Percentiles rank a stretch among this genome's conserved stretches.
Evolutionary conservation across 35 echinoderm and acorn worm genomes (phyloP).

Genomic region (Apostichopus parvimensis): DNA sequence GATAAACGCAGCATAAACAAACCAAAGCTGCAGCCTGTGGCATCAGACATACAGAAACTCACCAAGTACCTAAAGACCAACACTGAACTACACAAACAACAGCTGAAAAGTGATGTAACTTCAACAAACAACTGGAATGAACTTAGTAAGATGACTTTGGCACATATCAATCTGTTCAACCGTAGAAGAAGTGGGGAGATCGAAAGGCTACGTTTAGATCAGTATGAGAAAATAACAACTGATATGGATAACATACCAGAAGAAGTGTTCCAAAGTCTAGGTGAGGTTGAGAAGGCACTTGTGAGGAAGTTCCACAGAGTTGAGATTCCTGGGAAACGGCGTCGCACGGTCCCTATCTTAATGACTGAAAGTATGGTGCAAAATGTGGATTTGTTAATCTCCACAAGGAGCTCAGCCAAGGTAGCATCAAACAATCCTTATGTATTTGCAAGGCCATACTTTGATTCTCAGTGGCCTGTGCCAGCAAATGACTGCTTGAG

Average conservation of each 20-base stretch:
- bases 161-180: slow-evolving; percentile 49
- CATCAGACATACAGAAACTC: slow-evolving; percentile 53
- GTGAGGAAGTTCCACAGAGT: neutral
- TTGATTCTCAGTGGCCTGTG: slow-evolving; percentile 30
- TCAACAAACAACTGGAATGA: slow-evolving; percentile 49
- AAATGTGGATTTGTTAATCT: slow-evolving; percentile 1
- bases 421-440: slow-evolving; percentile 29
- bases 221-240: slow-evolving; percentile 16
- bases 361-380: slow-evolving; percentile 34
- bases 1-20: slow-evolving; percentile 20
- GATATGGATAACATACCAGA: neutral
- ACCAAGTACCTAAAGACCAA: slow-evolving; percentile 12
- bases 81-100: neutral
- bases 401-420: slow-evolving; percentile 23
- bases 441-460: slow-evolving; percentile 57
- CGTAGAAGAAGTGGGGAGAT: slow-evolving; percentile 53
- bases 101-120: slow-evolving; percentile 10
- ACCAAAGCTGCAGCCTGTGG: slow-evolving; percentile 29
- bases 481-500: slow-evolving; percentile 9
- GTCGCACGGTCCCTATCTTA: slow-evolving; percentile 37
- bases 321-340: slow-evolving; percentile 46
- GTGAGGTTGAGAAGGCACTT: slow-evolving; percentile 26
- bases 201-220: slow-evolving; percentile 22
- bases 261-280: slow-evolving; percentile 17
- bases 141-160: slow-evolving; percentile 37